Base-by-base conservation (phyloP, 1,140 invertebrate species). In the Holcopasites calliopsidis region DNA sequence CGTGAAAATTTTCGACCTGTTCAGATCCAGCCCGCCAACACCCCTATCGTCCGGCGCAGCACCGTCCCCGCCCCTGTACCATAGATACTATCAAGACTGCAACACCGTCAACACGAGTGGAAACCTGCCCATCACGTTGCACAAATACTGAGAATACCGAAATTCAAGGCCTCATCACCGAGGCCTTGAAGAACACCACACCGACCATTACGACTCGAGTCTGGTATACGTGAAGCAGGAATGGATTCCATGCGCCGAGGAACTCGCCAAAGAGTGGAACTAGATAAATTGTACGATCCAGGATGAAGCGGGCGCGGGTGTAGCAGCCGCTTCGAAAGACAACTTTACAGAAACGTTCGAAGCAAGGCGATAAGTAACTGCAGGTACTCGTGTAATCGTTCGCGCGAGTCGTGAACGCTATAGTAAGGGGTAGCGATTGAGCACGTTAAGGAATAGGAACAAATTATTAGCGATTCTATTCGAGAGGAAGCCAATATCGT, bases 91-190 rank as follows among this genome's bases (percentile, higher is more conserved):
- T 49, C 91, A 91, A 79, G 90, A 92, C 79, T 92, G 90, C 78
- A 91, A 91, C 54, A 87, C 88, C 18, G 88, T 91, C 1, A 91
- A 89, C 61, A 88, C 89, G 55, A 91, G 90, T 61, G 90, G 90
- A 7, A 92, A 92, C 85, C 52, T 92, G 64, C 90, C 91, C 7
- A 91, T 92, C 82, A 90, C 91, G 84, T 75, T 92, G 49, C 91
- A 91, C 69, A 91, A 91, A 74, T 92, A 92, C 91, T 92, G 91
- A 92, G 91, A 90, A 80, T 92, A 90, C 72, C 87, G 90, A 76
- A 89, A 89, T 88, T 91, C 91, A 91, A 92, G 91, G 86, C 87
- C 87, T 82, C 85, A 87, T 42, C 73, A 80, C 5, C 76, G 86
- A 58, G 83, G 82, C 79, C 87, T 88, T 88, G 87, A 87, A 82